Evolutionary conservation across 2,113 vertebrate species (phyloP).

Genomic region (Laterallus jamaicensis): DNA sequence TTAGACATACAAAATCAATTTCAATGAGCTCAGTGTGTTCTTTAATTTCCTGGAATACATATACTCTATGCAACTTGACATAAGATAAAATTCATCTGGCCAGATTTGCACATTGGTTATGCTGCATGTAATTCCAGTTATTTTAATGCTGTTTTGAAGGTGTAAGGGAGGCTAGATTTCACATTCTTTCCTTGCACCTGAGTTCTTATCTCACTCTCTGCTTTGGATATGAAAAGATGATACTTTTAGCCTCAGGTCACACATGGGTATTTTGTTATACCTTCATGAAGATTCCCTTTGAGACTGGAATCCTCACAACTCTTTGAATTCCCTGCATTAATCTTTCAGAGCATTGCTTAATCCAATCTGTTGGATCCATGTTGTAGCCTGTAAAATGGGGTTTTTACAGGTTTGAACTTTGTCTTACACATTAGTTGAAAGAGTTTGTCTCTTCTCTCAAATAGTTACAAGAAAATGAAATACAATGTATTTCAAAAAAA

Average conservation of each 20-base stretch:
- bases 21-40: not conserved
- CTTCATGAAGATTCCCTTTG: not conserved
- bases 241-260: constrained; percentile 30
- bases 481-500: not conserved
- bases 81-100: not conserved
- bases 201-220: not conserved
- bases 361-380: not conserved
- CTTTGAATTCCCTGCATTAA: constrained; percentile 16
- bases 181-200: not conserved
- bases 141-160: not conserved
- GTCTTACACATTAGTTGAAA: not conserved
- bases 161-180: not conserved
- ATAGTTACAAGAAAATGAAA: not conserved
- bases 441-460: not conserved
- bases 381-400: not conserved
- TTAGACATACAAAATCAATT: not conserved
- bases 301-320: not conserved
- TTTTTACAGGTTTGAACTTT: not conserved
- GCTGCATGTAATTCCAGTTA: not conserved
- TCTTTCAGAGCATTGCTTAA: not conserved
- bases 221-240: not conserved
- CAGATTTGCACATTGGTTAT: not conserved
- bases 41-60: not conserved
- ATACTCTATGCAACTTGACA: not conserved
- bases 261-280: not conserved